Evolutionary conservation across 2,797 vertebrate species (phyloP).

Genomic region (Chelon auratus): DNA sequence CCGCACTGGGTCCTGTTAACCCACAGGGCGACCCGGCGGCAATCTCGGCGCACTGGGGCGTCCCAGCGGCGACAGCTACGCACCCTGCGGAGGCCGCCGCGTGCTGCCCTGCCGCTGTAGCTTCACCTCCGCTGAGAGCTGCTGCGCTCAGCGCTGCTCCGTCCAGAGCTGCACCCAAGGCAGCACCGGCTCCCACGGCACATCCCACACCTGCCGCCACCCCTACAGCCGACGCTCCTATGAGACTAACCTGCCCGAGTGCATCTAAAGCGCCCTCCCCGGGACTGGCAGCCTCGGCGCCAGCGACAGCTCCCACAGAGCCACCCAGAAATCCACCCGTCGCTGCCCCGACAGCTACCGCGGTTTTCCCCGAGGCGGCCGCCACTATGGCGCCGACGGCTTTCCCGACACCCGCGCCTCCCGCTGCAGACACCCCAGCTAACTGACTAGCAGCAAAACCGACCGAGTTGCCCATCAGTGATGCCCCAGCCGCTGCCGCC

Average conservation of each 20-base stretch:
- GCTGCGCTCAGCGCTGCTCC: slow-evolving; percentile 56
- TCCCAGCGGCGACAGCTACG: slow-evolving; percentile 26
- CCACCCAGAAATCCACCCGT: slow-evolving; percentile 81
- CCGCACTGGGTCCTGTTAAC: slow-evolving; percentile 24
- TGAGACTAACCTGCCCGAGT: slow-evolving; percentile 71
- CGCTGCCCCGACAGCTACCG: slow-evolving; percentile 75
- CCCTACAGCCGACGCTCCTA: slow-evolving; percentile 75
- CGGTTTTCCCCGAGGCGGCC: slow-evolving; percentile 74
- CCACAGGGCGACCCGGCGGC: slow-evolving; percentile 23
- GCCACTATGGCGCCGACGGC: slow-evolving; percentile 79
- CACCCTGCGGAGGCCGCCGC: slow-evolving; percentile 30
- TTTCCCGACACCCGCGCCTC: slow-evolving; percentile 70
- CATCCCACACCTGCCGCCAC: slow-evolving; percentile 80
- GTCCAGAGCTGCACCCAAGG: slow-evolving; percentile 68
- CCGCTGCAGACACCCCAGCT: slow-evolving; percentile 69
- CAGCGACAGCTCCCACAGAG: slow-evolving; percentile 71
- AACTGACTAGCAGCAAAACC: slow-evolving; percentile 75
- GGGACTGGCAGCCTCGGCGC: slow-evolving; percentile 71
- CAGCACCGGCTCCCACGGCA: slow-evolving; percentile 73
- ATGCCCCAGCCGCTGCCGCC: slow-evolving; percentile 77
- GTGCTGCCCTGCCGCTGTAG: slow-evolving; percentile 51
- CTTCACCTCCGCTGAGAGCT: slow-evolving; percentile 61
- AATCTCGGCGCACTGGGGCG: slow-evolving; percentile 41
- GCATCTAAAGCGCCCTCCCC: slow-evolving; percentile 75
- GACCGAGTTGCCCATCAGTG: slow-evolving; percentile 70